A percentile compares a stretch with the other conserved stretches of the same genome.
Conservation (phyloP, 1,140 invertebrate species). For the Caenorhabditis latens region DNA sequence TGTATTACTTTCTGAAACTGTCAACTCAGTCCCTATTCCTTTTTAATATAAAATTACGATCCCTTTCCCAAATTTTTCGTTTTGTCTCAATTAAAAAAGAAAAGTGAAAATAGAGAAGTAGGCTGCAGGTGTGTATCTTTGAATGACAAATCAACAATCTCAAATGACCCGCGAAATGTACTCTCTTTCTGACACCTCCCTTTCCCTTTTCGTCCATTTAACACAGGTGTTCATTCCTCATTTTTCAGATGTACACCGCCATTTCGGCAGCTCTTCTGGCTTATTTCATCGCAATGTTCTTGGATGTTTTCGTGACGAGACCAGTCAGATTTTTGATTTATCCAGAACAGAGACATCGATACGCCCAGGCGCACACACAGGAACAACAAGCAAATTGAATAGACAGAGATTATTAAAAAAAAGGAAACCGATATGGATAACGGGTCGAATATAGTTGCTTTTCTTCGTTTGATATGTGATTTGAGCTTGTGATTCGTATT, state of each 20-base stretch:
- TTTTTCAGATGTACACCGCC: constrained; percentile 62
- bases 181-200: constrained; percentile 11
- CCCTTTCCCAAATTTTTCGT: not conserved
- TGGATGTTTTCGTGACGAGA: constrained; percentile 64
- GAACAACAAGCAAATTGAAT: not conserved
- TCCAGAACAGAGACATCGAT: constrained; percentile 45
- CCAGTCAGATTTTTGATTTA: constrained; percentile 58
- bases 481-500: not conserved
- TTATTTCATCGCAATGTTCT: constrained; percentile 51
- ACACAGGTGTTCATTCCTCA: constrained; percentile 33
- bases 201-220: constrained; percentile 2
- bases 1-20: too few species aligned
- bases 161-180: constrained; percentile 44
- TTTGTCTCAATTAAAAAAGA: not conserved
- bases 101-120: constrained; percentile 43
- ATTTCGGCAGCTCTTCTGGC: constrained; percentile 57
- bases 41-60: not conserved
- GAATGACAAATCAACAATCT: constrained; percentile 8
- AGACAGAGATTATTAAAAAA: not conserved
- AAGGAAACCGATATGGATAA: not conserved
- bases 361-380: constrained; percentile 26
- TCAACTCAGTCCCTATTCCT: too few species aligned
- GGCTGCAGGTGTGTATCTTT: not conserved
- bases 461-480: not conserved
- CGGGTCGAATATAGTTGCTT: constrained; percentile 7